These are phyloP conservation scores for Macrostomum lignano DNA, from an alignment of 1,140 invertebrate species.

Conservation along the genomic window DNA sequence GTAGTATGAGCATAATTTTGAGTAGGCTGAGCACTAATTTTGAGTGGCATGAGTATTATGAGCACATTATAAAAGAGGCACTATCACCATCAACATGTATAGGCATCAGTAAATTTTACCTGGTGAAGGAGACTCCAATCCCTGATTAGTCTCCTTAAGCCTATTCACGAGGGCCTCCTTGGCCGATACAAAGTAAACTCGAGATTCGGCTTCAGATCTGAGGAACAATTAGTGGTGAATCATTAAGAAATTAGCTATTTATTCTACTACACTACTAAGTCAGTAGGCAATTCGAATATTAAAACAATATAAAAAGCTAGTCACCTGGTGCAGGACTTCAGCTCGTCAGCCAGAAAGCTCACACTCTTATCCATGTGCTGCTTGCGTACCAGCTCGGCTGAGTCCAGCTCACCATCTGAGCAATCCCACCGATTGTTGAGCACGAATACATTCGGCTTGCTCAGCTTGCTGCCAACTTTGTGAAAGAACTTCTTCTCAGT, in stretches of 20 bases:
- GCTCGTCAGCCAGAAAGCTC: conserved; percentile 68
- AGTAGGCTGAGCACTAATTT: too few species aligned
- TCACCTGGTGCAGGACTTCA: conserved; percentile 49
- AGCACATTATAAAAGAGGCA: too few species aligned
- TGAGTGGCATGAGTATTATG: too few species aligned
- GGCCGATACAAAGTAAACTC: conserved; percentile 91
- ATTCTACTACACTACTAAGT: too few species aligned
- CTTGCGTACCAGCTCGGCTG: conserved; percentile 36
- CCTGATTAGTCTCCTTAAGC: conserved; percentile 3
- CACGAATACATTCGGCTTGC: conserved; percentile 95
- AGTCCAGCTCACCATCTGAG: background rate
- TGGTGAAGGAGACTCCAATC: too few species aligned
- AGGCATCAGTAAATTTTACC: too few species aligned
- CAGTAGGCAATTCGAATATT: too few species aligned
- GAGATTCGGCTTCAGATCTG: conserved; percentile 67
- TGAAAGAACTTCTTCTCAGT: conserved; percentile 91
- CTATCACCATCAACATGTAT: too few species aligned
- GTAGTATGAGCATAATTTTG: too few species aligned
- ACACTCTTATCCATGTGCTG: conserved; percentile 76
- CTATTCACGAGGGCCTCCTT: conserved; percentile 66
- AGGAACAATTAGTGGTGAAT: too few species aligned
- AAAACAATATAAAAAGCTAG: too few species aligned
- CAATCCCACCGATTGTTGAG: conserved; percentile 97
- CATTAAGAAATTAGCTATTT: too few species aligned
- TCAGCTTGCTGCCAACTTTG: conserved; percentile 75